phyloP scores from a whole-genome alignment of 2,888 invertebrate species.

The Agrochola lychnidis region DNA sequence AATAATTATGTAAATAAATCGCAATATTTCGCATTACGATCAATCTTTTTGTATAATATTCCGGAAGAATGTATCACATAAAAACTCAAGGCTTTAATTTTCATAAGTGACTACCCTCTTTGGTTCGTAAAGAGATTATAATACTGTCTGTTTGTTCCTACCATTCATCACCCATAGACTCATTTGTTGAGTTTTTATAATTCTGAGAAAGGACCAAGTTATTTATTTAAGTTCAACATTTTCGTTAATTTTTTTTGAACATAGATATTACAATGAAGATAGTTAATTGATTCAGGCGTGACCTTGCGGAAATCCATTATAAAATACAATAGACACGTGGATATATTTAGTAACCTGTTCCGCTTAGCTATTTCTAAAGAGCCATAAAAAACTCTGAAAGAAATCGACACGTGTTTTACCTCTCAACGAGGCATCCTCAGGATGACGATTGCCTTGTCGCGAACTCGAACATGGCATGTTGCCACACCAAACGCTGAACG shows the following conservation, averaged over 20 bases:
- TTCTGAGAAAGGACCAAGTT: too few relatives aligned
- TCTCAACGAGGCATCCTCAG: too few relatives aligned
- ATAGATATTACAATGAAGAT: neutral
- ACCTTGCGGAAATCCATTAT: too few relatives aligned
- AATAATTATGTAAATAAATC: neutral
- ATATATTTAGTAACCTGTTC: too few relatives aligned
- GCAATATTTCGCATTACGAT: constrained; percentile 9
- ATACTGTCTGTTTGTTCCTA: constrained; percentile 6
- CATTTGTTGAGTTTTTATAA: neutral
- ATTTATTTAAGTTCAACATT: neutral
- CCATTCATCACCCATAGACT: neutral
- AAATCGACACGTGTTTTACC: too few relatives aligned
- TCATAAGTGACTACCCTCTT: constrained; percentile 27
- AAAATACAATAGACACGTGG: too few relatives aligned
- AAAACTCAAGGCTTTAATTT: constrained; percentile 25
- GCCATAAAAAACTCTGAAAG: too few relatives aligned
- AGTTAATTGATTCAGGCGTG: too few relatives aligned
- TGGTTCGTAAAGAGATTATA: constrained; percentile 28
- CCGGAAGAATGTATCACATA: constrained; percentile 5
- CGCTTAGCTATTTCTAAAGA: too few relatives aligned
- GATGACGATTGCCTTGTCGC: too few relatives aligned
- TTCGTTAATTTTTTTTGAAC: neutral
- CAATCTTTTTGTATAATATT: constrained; percentile 10
- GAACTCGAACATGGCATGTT: too few relatives aligned
- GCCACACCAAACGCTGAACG: too few relatives aligned